Conservation (phyloP, 2,113 vertebrate species). For the Passer montanus region DNA sequence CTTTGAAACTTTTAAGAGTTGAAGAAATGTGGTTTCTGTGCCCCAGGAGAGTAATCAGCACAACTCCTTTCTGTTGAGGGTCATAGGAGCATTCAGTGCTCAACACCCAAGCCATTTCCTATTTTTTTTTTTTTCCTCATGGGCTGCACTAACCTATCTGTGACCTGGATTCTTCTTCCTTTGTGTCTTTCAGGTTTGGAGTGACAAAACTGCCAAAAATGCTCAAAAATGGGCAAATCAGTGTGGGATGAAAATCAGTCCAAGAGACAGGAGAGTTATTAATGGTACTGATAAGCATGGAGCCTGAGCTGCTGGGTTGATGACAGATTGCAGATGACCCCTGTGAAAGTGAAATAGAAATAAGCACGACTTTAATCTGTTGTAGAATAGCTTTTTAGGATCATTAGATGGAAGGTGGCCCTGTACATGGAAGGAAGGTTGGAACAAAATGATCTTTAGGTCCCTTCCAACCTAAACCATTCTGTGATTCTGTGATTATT, state of each 20-base stretch:
- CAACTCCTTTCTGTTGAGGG: background rate
- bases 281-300: background rate
- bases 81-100: fast-evolving
- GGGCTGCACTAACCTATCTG: background rate
- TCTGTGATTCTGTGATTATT: background rate
- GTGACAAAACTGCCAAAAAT: background rate
- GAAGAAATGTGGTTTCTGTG: background rate
- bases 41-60: background rate
- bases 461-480: background rate
- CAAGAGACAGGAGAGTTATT: background rate
- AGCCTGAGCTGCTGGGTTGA: background rate
- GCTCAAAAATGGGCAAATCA: slow-evolving; percentile 41
- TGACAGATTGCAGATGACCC: background rate
- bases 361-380: background rate
- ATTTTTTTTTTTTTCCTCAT: background rate
- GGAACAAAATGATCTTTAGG: background rate
- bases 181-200: slow-evolving; percentile 53
- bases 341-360: background rate
- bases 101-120: fast-evolving
- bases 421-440: too few relatives aligned
- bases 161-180: background rate
- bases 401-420: background rate
- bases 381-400: background rate
- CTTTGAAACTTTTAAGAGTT: background rate
- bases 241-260: slow-evolving; percentile 25